Base-by-base conservation (phyloP, 2,888 invertebrate genomes). In the Mythimna albipuncta region DNA sequence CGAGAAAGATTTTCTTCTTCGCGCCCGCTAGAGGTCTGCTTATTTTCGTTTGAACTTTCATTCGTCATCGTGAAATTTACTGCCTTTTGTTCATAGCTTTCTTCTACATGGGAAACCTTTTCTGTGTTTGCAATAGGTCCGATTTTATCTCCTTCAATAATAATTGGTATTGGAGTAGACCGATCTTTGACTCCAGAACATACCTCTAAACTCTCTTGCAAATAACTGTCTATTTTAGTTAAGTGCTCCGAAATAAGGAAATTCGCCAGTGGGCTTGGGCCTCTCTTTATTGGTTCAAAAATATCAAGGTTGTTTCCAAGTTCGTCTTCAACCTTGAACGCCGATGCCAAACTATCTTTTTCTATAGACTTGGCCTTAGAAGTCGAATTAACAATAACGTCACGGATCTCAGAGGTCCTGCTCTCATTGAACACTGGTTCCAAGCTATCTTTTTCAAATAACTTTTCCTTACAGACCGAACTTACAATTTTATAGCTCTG, bases 401-500 rank as follows among this genome's bases (percentile, higher is more conserved):
- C 81, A 69, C 89, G 79, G 62, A 76, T 85, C 21, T 87, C 88
- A 21, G 75, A 72, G 32, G 73, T 55, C 66, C 64, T 79, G 19
- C 70, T 67, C 55, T 66, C 73, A 54, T 69, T 70, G 16, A 70
- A 74, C 38, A 64, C 71, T 32, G 81, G 68, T 35, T 81, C 73
- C 6, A 78, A 62, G 52, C 68, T 80, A 61, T 90, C 85, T 35
- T 83, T 84, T 74, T 91, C 91, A 62, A 91, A 87, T 75, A 91
- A 82, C 64, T 93, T 93, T 79, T 94, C 94, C 83, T 94, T 96
- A 75, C 93, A 94, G 38, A 96, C 71, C 10, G 94, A 93, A 83
- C 91, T 95, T n/a, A 96, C 96, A 70, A 96, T 95, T 90, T 95
- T 96, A 84, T 96, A 96, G 84, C 96, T 96, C 69, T 94, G 92